Conservation (phyloP, 2,113 vertebrate species). For the Centropus unirufus region DNA sequence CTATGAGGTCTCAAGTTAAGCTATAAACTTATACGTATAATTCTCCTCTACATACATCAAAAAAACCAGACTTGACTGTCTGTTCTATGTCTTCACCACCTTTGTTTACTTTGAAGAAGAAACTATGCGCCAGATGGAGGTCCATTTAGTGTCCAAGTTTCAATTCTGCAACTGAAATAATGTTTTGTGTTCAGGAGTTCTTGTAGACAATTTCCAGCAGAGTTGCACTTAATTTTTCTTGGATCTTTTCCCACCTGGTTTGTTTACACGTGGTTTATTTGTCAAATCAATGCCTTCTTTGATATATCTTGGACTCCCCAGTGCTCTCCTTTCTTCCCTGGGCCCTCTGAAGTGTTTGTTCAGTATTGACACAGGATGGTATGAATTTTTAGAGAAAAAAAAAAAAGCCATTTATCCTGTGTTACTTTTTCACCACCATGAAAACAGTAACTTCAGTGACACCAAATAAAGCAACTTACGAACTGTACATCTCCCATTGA, state of each 20-base stretch:
- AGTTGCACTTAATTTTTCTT: background rate
- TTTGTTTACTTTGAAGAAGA: background rate
- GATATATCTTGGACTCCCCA: background rate
- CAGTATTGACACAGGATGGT: background rate
- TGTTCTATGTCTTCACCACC: background rate
- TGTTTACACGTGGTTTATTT: background rate
- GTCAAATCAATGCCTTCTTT: background rate
- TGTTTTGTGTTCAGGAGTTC: background rate
- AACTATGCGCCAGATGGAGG: background rate
- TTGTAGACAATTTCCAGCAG: background rate
- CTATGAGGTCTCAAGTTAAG: background rate
- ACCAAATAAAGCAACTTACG: background rate
- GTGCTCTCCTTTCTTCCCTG: background rate
- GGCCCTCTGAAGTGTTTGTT: background rate
- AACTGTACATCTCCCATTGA: background rate
- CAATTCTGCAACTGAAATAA: background rate
- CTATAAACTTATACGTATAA: background rate
- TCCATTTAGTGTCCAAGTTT: background rate
- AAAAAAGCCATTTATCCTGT: background rate
- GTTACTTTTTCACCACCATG: background rate
- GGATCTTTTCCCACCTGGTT: background rate
- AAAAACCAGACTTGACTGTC: background rate
- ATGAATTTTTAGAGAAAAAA: background rate
- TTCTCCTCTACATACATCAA: fast-evolving
- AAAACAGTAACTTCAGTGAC: background rate